Percentiles rank a stretch among this genome's conserved stretches.
Evolutionary conservation across 2,113 vertebrate genomes (phyloP).

Genomic region (Aramus guarauna): DNA sequence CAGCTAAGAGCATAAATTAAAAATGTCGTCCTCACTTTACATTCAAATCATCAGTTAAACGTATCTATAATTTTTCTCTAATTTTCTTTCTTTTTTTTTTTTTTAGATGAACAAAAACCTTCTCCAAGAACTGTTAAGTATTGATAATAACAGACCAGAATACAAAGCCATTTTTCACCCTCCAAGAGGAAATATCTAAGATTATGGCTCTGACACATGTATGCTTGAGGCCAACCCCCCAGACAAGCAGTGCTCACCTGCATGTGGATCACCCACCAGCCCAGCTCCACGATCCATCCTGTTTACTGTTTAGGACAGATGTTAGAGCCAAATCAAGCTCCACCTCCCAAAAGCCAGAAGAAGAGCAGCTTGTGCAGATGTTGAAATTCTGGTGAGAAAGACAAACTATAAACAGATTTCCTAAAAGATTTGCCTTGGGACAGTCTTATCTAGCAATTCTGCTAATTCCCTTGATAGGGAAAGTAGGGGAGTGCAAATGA

Average conservation of each 20-base stretch:
- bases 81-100: not conserved
- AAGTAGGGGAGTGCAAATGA: not conserved
- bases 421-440: conserved; percentile 40
- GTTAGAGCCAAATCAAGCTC: not conserved
- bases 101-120: not conserved
- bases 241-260: not conserved
- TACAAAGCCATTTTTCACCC: not conserved
- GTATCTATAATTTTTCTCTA: not conserved
- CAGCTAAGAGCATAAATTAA: not conserved
- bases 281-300: not conserved
- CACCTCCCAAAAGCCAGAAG: not conserved
- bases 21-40: not conserved
- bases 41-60: not conserved
- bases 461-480: conserved; percentile 16
- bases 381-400: conserved; percentile 45
- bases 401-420: conserved; percentile 47
- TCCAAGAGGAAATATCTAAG: not conserved
- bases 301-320: not conserved
- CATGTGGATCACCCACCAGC: not conserved
- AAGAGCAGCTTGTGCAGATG: conserved; percentile 20
- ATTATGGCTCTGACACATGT: not conserved
- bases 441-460: conserved; percentile 33
- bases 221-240: not conserved
- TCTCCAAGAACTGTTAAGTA: not conserved
- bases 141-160: not conserved